A percentile compares a stretch with the other conserved stretches of the same genome.
phyloP scores from a whole-genome alignment of 2,888 invertebrate species.

The Hedychridium roseum region DNA sequence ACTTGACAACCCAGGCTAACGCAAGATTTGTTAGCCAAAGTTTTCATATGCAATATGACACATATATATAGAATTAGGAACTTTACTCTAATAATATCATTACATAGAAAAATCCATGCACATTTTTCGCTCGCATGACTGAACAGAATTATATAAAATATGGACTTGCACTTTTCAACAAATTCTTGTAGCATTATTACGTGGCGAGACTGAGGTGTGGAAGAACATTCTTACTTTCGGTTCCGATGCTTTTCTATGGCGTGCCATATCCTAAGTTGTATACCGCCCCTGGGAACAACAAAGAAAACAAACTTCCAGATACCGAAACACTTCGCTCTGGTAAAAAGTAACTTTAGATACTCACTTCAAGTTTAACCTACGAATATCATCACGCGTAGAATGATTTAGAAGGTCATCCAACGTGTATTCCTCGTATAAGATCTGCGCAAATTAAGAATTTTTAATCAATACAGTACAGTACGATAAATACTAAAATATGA shows the following conservation, averaged over 20 bases:
- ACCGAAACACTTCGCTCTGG: background rate
- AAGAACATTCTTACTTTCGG: too few relatives aligned
- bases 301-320: slow-evolving; percentile 2
- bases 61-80: too few relatives aligned
- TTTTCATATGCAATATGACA: too few relatives aligned
- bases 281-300: slow-evolving; percentile 73
- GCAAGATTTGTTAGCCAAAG: too few relatives aligned
- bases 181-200: too few relatives aligned
- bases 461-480: slow-evolving; percentile 1
- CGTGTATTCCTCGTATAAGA: slow-evolving; percentile 79
- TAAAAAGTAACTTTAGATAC: slow-evolving; percentile 31
- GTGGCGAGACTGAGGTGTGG: too few relatives aligned
- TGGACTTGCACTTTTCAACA: too few relatives aligned
- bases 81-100: too few relatives aligned
- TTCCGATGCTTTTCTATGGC: slow-evolving; percentile 66
- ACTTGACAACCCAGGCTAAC: too few relatives aligned
- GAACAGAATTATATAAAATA: too few relatives aligned
- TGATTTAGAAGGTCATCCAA: slow-evolving; percentile 81
- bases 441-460: slow-evolving; percentile 50
- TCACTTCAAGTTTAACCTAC: slow-evolving; percentile 80
- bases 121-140: too few relatives aligned
- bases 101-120: too few relatives aligned
- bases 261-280: slow-evolving; percentile 86
- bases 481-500: background rate
- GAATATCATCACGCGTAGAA: slow-evolving; percentile 83